Evolutionary conservation across 2,797 vertebrate genomes (phyloP).

Genomic region (Eremophila alpestris): DNA sequence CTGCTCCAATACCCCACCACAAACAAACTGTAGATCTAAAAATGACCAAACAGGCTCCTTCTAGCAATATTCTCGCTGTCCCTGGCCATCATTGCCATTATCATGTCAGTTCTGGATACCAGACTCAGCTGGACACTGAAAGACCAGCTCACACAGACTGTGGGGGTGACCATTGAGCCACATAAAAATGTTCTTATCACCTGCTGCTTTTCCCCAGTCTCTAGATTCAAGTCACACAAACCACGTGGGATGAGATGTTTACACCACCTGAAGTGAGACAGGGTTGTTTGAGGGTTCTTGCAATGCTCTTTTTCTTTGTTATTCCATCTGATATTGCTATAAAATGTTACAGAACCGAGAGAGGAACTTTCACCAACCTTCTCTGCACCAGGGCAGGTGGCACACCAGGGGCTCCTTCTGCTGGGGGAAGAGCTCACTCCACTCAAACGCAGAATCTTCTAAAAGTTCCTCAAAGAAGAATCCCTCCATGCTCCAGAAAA

Average conservation of each 20-base stretch:
- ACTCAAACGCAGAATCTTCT: not conserved
- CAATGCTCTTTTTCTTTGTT: not conserved
- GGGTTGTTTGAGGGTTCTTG: not conserved
- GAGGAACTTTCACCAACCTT: not conserved
- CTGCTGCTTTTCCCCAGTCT: not conserved
- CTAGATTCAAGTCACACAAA: not conserved
- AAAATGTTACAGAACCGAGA: not conserved
- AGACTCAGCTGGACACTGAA: not conserved
- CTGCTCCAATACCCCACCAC: not conserved
- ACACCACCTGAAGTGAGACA: not conserved
- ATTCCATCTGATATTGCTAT: not conserved
- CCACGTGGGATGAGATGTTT: accelerated
- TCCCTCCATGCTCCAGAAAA: not conserved
- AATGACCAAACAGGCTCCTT: not conserved
- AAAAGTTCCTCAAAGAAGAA: not conserved
- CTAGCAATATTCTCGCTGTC: not conserved
- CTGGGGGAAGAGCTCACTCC: accelerated
- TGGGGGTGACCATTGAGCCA: accelerated
- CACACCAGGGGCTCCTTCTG: accelerated
- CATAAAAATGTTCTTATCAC: accelerated
- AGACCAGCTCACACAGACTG: not conserved
- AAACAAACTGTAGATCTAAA: not conserved
- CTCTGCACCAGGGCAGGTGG: accelerated
- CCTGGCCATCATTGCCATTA: no score
- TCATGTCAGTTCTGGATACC: not conserved